These are phyloP conservation scores for Chrysolina oricalcia DNA, from an alignment of 2,888 invertebrate species.

Conservation along the genomic window DNA sequence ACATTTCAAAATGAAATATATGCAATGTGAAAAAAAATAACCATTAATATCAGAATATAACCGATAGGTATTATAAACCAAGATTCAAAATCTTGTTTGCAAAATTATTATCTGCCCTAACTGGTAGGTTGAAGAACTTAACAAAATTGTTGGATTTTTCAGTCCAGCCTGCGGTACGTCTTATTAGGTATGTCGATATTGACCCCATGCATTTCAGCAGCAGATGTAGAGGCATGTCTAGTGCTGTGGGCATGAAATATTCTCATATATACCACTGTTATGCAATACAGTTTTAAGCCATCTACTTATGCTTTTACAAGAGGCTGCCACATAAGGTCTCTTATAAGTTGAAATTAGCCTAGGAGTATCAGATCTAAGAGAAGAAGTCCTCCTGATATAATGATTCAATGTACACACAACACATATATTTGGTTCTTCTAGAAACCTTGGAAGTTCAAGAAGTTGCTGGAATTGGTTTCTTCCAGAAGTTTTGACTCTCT, in stretches of 20 bases:
- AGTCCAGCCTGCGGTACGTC: constrained; percentile 21
- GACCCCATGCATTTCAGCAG: constrained; percentile 2
- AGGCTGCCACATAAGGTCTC: constrained; percentile 12
- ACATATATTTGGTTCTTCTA: constrained; percentile 11
- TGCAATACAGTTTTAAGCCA: constrained; percentile 17
- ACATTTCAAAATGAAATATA: too few species aligned
- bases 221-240: constrained; percentile 10
- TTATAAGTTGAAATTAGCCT: constrained; percentile 21
- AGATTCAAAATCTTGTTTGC: too few species aligned
- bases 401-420: neutral
- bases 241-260: constrained; percentile 13
- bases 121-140: too few species aligned
- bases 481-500: neutral
- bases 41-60: too few species aligned
- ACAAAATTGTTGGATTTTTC: constrained; percentile 4
- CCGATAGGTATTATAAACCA: too few species aligned
- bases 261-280: constrained; percentile 3
- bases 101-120: too few species aligned
- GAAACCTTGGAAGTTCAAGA: constrained; percentile 13
- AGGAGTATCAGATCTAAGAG: constrained; percentile 1
- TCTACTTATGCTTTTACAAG: constrained; percentile 2
- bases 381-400: constrained; percentile 26
- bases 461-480: neutral
- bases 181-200: constrained; percentile 19
- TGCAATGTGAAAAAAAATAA: too few species aligned